Evolutionary conservation across 1,140 invertebrate species (phyloP).

Genomic region (Euura lappo): DNA sequence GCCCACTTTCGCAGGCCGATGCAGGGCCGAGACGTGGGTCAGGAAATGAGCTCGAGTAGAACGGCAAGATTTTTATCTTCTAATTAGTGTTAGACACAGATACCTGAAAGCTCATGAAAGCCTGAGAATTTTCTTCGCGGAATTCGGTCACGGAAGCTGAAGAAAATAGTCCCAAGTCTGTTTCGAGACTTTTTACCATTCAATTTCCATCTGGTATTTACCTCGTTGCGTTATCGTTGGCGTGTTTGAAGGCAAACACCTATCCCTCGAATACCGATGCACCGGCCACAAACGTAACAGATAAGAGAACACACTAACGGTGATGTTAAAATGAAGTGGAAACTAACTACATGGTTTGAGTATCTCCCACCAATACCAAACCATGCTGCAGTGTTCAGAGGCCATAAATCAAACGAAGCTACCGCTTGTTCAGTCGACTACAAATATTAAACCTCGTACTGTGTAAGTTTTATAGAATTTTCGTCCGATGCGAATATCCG

Average conservation of each 20-base stretch:
- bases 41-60: conserved; percentile 6
- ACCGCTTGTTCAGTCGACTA: conserved; percentile 22
- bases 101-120: too few species aligned
- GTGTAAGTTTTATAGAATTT: too few species aligned
- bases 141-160: too few species aligned
- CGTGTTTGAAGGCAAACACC: not conserved
- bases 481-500: too few species aligned
- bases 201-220: not conserved
- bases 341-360: not conserved
- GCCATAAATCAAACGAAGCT: conserved; percentile 47
- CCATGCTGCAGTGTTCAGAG: conserved; percentile 11
- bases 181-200: not conserved
- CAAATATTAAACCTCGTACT: too few species aligned
- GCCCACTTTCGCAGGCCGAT: too few species aligned
- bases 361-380: not conserved
- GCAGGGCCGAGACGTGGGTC: not conserved
- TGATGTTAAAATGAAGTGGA: not conserved
- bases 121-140: too few species aligned
- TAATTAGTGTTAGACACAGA: conserved; percentile 3
- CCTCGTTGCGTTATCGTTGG: not conserved
- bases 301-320: not conserved
- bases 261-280: not conserved
- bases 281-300: not conserved
- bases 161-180: too few species aligned
- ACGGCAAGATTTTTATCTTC: not conserved